Evolutionary conservation across 2,797 vertebrate species (phyloP).

Genomic region (Schizopygopsis pylzovi): DNA sequence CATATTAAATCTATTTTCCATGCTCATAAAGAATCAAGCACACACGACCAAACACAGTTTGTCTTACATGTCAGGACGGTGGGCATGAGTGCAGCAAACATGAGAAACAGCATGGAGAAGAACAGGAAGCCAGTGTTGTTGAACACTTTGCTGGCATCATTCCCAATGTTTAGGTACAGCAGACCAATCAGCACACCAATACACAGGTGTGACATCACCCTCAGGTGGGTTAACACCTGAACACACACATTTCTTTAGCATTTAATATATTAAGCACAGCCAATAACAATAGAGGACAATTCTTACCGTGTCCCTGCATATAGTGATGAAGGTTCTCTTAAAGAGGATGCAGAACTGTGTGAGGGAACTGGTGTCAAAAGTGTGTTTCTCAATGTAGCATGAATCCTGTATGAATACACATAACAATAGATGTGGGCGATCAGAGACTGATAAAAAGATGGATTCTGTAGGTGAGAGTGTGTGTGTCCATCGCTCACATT

Average conservation of each 20-base stretch:
- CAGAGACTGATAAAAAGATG: not conserved
- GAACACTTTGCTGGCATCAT: slow-evolving; percentile 97
- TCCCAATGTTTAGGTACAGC: slow-evolving; percentile 95
- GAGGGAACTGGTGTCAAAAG: slow-evolving; percentile 92
- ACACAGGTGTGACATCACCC: slow-evolving; percentile 93
- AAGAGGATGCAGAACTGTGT: slow-evolving; percentile 99
- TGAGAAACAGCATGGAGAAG: slow-evolving; percentile 99
- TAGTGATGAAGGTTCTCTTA: slow-evolving; percentile 93
- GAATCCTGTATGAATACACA: slow-evolving; percentile 71
- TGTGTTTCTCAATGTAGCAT: slow-evolving; percentile 92
- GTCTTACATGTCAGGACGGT: slow-evolving; percentile 96
- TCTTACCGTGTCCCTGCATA: slow-evolving; percentile 92
- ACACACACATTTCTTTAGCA: slow-evolving; percentile 42
- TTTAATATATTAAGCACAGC: not conserved
- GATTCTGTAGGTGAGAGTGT: not conserved
- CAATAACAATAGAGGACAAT: not conserved
- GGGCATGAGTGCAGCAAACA: slow-evolving; percentile 98
- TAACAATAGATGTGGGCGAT: not conserved
- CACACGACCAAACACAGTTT: slow-evolving; percentile 20
- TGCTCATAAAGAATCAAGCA: slow-evolving; percentile 1
- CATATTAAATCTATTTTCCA: slow-evolving; percentile 23
- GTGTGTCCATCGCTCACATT: slow-evolving; percentile 69
- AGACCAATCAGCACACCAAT: slow-evolving; percentile 95
- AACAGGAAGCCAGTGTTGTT: slow-evolving; percentile 99
- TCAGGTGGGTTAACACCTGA: slow-evolving; percentile 94